Conservation (phyloP, 64 coral and sea anemone species). For the Actinia equina region DNA sequence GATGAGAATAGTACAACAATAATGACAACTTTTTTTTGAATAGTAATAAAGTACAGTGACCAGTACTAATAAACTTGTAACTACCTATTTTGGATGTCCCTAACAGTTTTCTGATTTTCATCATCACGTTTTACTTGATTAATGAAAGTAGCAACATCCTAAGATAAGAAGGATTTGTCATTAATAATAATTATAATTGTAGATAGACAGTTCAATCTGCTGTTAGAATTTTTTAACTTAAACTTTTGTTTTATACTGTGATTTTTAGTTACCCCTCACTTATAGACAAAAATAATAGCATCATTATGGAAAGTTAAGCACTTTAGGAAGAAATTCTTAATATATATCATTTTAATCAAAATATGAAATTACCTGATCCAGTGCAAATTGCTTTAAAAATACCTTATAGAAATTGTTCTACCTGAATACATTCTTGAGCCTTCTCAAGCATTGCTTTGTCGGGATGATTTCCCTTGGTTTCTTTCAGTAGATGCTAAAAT, state of each 20-base stretch:
- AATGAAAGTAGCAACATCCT: conserved; percentile 97
- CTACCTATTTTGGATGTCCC: conserved; percentile 90
- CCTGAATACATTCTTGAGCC: conserved; percentile 82
- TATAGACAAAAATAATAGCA: too few relatives aligned
- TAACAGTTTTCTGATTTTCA: conserved; percentile 81
- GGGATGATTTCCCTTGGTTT: conserved; percentile 79
- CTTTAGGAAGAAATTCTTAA: too few relatives aligned
- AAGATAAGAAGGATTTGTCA: neutral
- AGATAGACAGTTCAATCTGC: neutral
- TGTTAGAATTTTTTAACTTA: too few relatives aligned
- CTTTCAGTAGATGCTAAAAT: conserved; percentile 84
- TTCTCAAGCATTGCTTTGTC: conserved; percentile 89
- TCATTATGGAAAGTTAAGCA: too few relatives aligned
- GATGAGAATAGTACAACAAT: neutral
- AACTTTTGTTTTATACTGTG: too few relatives aligned
- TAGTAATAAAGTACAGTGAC: too few relatives aligned
- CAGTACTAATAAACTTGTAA: neutral
- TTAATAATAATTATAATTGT: too few relatives aligned
- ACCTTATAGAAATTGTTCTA: neutral
- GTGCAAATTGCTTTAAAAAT: too few relatives aligned
- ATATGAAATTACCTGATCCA: too few relatives aligned
- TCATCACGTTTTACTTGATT: conserved; percentile 97
- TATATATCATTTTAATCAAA: neutral
- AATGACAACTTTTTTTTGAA: neutral
- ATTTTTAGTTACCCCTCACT: too few relatives aligned